phyloP scores from a whole-genome alignment of 1,140 invertebrate genomes.

The Galendromus occidentalis region DNA sequence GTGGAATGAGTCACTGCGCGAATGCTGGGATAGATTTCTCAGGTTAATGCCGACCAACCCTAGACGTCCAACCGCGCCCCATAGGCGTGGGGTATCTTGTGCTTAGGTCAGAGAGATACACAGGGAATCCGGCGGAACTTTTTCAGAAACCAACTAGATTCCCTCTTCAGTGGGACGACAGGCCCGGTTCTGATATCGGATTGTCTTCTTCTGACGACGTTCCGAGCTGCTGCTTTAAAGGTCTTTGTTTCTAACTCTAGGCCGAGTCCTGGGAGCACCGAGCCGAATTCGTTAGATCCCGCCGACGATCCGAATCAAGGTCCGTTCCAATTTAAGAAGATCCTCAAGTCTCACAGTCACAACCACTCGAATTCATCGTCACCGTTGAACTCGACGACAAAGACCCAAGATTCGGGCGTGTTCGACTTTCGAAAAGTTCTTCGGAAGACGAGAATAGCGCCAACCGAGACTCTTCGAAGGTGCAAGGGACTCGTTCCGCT shows the following conservation, averaged over 20 bases:
- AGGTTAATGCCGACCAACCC: too few species aligned
- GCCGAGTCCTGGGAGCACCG: slow-evolving; percentile 9
- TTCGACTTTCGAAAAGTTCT: slow-evolving; percentile 48
- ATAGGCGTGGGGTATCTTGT: too few species aligned
- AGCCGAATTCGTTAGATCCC: slow-evolving; percentile 5
- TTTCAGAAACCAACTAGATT: too few species aligned
- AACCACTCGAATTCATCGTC: not conserved
- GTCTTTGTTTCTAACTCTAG: not conserved
- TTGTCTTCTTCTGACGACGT: too few species aligned
- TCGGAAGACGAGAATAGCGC: slow-evolving; percentile 41
- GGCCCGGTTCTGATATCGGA: too few species aligned
- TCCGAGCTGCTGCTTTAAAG: too few species aligned
- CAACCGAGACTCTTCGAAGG: slow-evolving; percentile 47
- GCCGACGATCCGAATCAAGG: not conserved
- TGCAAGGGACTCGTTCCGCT: slow-evolving; percentile 22
- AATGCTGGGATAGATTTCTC: too few species aligned
- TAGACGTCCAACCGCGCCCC: too few species aligned
- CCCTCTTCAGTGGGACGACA: too few species aligned
- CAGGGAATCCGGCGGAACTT: too few species aligned
- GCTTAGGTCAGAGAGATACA: too few species aligned
- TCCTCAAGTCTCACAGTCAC: slow-evolving; percentile 7
- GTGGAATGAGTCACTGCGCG: too few species aligned
- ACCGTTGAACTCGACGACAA: not conserved
- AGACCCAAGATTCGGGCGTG: slow-evolving; percentile 32
- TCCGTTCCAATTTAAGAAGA: slow-evolving; percentile 3